A percentile compares a stretch with the other conserved stretches of the same genome.
phyloP scores from a whole-genome alignment of 1,140 invertebrate species.

The Cecropterus lyciades region DNA sequence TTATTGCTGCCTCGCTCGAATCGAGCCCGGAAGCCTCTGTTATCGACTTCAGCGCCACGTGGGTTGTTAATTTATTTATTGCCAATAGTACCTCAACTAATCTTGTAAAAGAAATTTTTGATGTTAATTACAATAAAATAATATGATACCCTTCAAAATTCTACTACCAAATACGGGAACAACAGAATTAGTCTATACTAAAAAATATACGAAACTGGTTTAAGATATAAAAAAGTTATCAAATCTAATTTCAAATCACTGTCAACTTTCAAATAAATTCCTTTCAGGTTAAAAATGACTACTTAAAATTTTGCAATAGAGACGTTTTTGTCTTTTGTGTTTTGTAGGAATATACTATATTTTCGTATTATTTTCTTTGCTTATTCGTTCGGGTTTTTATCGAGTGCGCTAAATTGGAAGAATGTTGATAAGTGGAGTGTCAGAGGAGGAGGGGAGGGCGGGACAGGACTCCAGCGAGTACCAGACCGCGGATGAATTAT shows the following conservation, averaged over 20 bases:
- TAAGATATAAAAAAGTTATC: not conserved
- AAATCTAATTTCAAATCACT: constrained; percentile 47
- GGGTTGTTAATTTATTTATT: too few species aligned
- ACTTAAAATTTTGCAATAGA: constrained; percentile 62
- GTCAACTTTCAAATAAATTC: constrained; percentile 37
- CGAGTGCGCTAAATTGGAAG: constrained; percentile 22
- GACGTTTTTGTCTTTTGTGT: constrained; percentile 54
- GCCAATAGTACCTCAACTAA: too few species aligned
- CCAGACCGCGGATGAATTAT: constrained; percentile 59
- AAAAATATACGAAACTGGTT: not conserved
- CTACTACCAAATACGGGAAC: too few species aligned
- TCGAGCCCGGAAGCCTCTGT: too few species aligned
- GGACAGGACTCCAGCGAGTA: constrained; percentile 46
- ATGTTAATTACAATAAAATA: too few species aligned
- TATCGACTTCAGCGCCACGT: too few species aligned
- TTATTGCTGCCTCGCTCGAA: too few species aligned
- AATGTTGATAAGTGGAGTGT: constrained; percentile 61
- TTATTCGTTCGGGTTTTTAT: constrained; percentile 33
- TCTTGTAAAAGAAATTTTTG: too few species aligned
- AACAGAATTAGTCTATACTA: too few species aligned
- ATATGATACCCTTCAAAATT: too few species aligned
- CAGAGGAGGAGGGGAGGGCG: constrained; percentile 42
- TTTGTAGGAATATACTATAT: constrained; percentile 54
- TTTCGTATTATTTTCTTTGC: constrained; percentile 33
- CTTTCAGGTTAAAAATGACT: constrained; percentile 54